Percentiles rank a stretch among this genome's conserved stretches.
Conservation (phyloP, 2,113 vertebrate genomes). For the Triplophysa tibetana region DNA sequence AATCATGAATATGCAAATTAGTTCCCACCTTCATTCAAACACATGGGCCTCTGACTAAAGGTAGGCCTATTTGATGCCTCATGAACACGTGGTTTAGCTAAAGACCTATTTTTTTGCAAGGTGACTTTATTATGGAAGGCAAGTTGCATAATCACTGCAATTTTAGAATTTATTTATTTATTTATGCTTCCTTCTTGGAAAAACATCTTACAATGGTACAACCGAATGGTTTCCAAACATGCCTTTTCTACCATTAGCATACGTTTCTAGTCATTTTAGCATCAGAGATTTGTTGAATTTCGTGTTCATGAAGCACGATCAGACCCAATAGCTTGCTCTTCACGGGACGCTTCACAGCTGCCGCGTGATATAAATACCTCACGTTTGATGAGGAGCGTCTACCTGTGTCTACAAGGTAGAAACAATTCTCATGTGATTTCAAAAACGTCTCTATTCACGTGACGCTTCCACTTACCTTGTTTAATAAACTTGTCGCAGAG, state of each 20-base stretch:
- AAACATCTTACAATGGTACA: slow-evolving; percentile 10
- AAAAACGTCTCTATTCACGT: neutral
- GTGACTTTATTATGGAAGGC: no score
- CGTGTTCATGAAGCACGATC: neutral
- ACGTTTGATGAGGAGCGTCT: slow-evolving; percentile 25
- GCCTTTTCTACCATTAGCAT: slow-evolving; percentile 1
- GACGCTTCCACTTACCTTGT: slow-evolving; percentile 2
- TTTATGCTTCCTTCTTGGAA: neutral
- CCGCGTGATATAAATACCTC: slow-evolving; percentile 26
- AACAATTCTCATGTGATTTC: slow-evolving; percentile 20
- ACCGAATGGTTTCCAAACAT: slow-evolving; percentile 6
- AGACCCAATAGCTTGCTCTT: neutral
- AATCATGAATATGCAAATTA: no score
- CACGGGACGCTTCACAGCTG: neutral
- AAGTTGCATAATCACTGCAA: neutral
- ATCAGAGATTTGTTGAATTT: neutral
- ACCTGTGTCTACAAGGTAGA: slow-evolving; percentile 21
- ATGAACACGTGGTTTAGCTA: no score
- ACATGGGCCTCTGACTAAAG: no score
- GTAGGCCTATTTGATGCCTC: no score
- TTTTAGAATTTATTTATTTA: neutral
- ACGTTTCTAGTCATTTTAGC: neutral
- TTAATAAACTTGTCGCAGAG: slow-evolving; percentile 37
- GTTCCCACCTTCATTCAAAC: no score
- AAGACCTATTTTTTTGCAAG: no score